Percentiles rank a stretch among this genome's conserved stretches.
These are phyloP conservation scores for Acronicta leporina DNA, from an alignment of 2,888 invertebrate species.

Conservation along the genomic window DNA sequence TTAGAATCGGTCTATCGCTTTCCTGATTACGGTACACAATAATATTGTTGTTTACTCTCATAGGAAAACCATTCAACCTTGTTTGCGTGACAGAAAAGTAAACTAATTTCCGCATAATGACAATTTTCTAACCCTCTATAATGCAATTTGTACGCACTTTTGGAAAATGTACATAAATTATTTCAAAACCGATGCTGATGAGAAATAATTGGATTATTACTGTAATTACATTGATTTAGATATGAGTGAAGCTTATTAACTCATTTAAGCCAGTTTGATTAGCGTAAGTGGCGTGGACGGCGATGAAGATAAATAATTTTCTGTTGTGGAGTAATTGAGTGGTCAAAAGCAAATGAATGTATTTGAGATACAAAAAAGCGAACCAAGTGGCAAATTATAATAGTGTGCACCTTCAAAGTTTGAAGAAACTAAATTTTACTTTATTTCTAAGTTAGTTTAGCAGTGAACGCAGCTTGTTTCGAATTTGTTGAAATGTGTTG, in stretches of 20 bases:
- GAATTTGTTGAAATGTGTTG: no score
- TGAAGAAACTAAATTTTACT: no score
- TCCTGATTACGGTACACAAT: background rate
- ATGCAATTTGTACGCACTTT: background rate
- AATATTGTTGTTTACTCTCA: conserved; percentile 1
- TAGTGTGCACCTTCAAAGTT: no score
- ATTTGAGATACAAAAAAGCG: no score
- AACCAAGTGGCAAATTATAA: no score
- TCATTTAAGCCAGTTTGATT: conserved; percentile 1
- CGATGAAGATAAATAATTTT: no score
- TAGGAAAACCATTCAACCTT: background rate
- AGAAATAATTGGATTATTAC: conserved; percentile 4
- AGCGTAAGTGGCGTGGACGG: background rate
- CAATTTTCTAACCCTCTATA: conserved; percentile 1
- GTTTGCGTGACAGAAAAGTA: conserved; percentile 15
- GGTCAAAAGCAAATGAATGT: no score
- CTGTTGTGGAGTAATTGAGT: no score
- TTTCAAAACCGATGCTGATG: background rate
- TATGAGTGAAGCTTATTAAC: background rate
- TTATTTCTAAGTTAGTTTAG: no score
- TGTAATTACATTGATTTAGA: background rate
- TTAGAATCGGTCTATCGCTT: no score
- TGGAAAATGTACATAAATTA: conserved; percentile 16
- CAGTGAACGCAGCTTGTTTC: no score
- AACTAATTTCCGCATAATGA: conserved; percentile 20